These are phyloP conservation scores for Tinea trinotella DNA, from an alignment of 2,888 invertebrate genomes.

Conservation along the genomic window DNA sequence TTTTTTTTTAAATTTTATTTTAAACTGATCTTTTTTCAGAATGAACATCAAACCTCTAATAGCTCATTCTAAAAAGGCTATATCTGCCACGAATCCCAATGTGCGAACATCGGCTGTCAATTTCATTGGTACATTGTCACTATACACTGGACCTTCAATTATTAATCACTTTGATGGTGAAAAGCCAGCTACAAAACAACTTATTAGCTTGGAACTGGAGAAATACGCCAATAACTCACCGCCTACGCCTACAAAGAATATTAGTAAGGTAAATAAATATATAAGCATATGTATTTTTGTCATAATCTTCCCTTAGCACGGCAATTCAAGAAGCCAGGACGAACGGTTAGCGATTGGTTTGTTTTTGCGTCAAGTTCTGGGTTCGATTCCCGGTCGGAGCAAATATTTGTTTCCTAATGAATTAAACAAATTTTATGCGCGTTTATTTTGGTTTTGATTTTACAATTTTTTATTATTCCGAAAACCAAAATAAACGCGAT, in stretches of 20 bases:
- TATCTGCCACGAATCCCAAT: constrained; percentile 87
- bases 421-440: too few species aligned
- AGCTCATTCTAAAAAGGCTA: constrained; percentile 85
- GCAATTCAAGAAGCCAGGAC: too few species aligned
- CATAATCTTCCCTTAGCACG: too few species aligned
- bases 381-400: too few species aligned
- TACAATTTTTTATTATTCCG: too few species aligned
- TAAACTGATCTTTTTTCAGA: constrained; percentile 36
- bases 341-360: too few species aligned
- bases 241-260: constrained; percentile 80
- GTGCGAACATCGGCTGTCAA: constrained; percentile 85
- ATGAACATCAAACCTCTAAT: constrained; percentile 82
- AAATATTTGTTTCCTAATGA: too few species aligned
- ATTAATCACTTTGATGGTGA: constrained; percentile 88
- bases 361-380: too few species aligned
- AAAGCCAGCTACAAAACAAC: constrained; percentile 86
- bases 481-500: too few species aligned
- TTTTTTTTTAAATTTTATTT: neutral
- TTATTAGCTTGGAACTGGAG: constrained; percentile 89
- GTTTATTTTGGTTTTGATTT: too few species aligned
- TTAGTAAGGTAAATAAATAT: constrained; percentile 44
- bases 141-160: constrained; percentile 84
- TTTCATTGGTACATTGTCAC: constrained; percentile 82
- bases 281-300: too few species aligned
- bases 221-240: constrained; percentile 84